These are phyloP conservation scores for Lomographa bimaculata DNA, from an alignment of 2,888 invertebrate genomes.

Conservation along the genomic window DNA sequence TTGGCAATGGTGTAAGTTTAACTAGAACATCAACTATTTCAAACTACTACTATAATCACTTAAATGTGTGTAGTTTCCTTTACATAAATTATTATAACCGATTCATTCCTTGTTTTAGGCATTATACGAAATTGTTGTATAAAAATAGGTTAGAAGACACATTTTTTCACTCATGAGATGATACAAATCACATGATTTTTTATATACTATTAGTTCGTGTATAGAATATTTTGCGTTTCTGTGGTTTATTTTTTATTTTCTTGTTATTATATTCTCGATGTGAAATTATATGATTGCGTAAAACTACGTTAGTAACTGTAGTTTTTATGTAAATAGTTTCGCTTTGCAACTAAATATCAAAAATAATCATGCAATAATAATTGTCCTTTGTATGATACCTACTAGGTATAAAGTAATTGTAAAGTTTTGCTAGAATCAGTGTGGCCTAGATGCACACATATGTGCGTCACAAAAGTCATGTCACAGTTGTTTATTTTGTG, in stretches of 20 bases:
- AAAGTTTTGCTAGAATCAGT: conserved; percentile 9
- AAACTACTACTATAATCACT: conserved; percentile 17
- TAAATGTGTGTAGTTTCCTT: conserved; percentile 45
- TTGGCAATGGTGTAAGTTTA: conserved; percentile 39
- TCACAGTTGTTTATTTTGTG: too few relatives aligned
- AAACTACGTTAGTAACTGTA: conserved; percentile 55
- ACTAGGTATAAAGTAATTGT: conserved; percentile 23
- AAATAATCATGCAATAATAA: conserved; percentile 46
- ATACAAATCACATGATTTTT: conserved; percentile 48
- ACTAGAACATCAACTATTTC: conserved; percentile 24
- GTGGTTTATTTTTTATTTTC: conserved; percentile 48
- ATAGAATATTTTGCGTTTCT: conserved; percentile 56
- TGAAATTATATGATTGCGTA: conserved; percentile 55
- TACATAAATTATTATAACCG: conserved; percentile 52
- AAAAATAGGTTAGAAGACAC: conserved; percentile 39
- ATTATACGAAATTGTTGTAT: conserved; percentile 59
- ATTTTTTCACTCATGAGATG: conserved; percentile 40
- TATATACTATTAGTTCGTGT: conserved; percentile 52
- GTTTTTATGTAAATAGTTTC: conserved; percentile 76
- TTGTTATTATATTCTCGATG: conserved; percentile 32
- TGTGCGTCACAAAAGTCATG: too few relatives aligned
- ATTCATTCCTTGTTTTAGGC: conserved; percentile 77
- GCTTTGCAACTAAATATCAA: conserved; percentile 52
- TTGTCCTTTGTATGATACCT: conserved; percentile 28
- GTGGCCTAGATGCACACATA: too few relatives aligned